A percentile compares a stretch with the other conserved stretches of the same genome.
Conservation (phyloP, 2,113 vertebrate genomes). For the Carassius gibelio region DNA sequence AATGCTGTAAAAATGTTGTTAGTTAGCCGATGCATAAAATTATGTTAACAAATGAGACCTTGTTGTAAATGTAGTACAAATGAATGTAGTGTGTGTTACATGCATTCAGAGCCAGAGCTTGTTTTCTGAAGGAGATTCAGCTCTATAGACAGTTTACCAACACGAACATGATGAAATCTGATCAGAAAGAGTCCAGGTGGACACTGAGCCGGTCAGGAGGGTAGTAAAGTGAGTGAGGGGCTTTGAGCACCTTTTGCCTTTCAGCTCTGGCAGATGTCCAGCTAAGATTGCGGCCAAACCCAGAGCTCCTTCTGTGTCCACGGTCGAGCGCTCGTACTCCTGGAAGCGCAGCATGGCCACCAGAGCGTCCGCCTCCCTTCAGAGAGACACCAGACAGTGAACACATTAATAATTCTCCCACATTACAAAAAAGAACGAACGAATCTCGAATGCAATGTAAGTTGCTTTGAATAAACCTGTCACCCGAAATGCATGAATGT, state of each 20-base stretch:
- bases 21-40: neutral
- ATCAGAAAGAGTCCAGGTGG: neutral
- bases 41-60: neutral
- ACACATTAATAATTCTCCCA: too few relatives aligned
- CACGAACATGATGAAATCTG: neutral
- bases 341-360: slow-evolving; percentile 86
- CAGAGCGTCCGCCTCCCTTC: slow-evolving; percentile 82
- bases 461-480: too few relatives aligned
- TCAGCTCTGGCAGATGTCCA: slow-evolving; percentile 83
- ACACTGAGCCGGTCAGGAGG: neutral
- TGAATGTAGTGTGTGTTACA: too few relatives aligned
- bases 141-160: too few relatives aligned
- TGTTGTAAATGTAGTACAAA: neutral
- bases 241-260: slow-evolving; percentile 82
- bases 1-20: neutral
- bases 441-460: too few relatives aligned
- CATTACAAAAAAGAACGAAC: too few relatives aligned
- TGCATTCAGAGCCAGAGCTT: neutral
- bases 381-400: too few relatives aligned
- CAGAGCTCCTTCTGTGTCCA: slow-evolving; percentile 86
- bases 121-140: neutral
- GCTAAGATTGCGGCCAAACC: slow-evolving; percentile 83
- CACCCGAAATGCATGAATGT: too few relatives aligned
- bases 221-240: neutral
- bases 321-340: slow-evolving; percentile 83